A percentile compares a stretch with the other conserved stretches of the same genome.
Evolutionary conservation across 2,113 vertebrate species (phyloP).

Genomic region (Uropsilus gracilis): DNA sequence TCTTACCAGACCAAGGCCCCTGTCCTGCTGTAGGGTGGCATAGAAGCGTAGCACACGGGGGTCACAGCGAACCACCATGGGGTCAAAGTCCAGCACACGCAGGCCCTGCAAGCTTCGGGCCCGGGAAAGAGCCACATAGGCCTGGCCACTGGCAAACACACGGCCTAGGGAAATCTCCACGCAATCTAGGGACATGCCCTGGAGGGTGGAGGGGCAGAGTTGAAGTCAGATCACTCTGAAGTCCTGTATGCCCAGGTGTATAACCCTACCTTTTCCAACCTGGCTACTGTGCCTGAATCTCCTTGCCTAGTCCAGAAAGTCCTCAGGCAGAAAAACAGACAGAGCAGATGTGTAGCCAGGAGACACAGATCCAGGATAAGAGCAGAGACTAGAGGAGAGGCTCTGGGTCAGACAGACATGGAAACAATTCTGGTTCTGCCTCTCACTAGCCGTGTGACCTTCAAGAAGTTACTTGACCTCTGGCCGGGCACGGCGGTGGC

Average conservation of each 20-base stretch:
- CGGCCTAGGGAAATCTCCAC: slow-evolving; percentile 88
- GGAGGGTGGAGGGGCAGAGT: not conserved
- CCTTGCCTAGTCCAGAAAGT: not conserved
- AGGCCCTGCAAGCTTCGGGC: slow-evolving; percentile 93
- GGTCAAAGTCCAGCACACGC: slow-evolving; percentile 96
- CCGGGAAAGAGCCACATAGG: slow-evolving; percentile 96
- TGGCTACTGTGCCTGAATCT: not conserved
- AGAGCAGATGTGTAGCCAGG: not conserved
- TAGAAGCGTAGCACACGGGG: slow-evolving; percentile 93
- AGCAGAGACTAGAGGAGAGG: not conserved
- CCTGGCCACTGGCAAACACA: slow-evolving; percentile 96
- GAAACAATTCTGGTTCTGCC: not conserved
- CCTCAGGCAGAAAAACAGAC: not conserved
- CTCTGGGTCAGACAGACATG: too few species aligned
- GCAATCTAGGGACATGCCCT: slow-evolving; percentile 77
- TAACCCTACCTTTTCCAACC: not conserved
- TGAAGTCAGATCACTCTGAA: not conserved
- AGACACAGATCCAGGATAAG: not conserved
- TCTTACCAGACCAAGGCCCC: slow-evolving; percentile 86
- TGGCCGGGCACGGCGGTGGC: too few species aligned
- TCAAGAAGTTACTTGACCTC: too few species aligned
- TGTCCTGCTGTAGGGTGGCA: slow-evolving; percentile 85
- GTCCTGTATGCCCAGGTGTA: not conserved
- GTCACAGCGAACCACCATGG: slow-evolving; percentile 91
- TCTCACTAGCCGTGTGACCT: not conserved